Evolutionary conservation across 2,797 vertebrate genomes (phyloP).

Genomic region (Psittacula derbiana): DNA sequence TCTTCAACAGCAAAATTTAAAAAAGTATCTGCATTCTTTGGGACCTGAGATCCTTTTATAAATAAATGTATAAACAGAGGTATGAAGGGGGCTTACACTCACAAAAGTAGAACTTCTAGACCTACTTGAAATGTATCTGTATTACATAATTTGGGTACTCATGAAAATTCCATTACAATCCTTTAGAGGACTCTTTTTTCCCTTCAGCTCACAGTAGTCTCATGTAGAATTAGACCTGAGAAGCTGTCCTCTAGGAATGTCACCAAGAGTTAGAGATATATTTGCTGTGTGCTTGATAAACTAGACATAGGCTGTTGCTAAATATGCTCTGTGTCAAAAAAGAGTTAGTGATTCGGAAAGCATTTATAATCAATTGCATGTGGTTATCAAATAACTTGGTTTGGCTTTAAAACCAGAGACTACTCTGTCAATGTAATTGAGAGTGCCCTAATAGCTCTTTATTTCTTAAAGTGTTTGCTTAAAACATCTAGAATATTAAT

Average conservation of each 20-base stretch:
- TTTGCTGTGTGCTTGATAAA: background rate
- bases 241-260: background rate
- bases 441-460: background rate
- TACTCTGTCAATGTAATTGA: background rate
- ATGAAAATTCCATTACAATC: rapidly evolving
- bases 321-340: background rate
- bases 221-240: background rate
- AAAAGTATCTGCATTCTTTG: background rate
- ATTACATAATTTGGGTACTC: background rate
- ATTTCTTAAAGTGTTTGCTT: background rate
- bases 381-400: background rate
- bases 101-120: background rate
- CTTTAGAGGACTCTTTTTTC: background rate
- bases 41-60: background rate
- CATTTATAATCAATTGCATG: background rate
- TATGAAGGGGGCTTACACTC: background rate
- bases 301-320: background rate
- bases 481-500: background rate
- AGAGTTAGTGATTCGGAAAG: background rate
- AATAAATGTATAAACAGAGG: background rate
- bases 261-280: background rate
- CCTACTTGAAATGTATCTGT: background rate
- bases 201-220: background rate
- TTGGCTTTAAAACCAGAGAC: background rate
- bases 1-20: background rate